A percentile compares a stretch with the other conserved stretches of the same genome.
phyloP scores from a whole-genome alignment of 30 jellyfish, hydroid and myxozoan species.

The Turritopsis dohrnii region DNA sequence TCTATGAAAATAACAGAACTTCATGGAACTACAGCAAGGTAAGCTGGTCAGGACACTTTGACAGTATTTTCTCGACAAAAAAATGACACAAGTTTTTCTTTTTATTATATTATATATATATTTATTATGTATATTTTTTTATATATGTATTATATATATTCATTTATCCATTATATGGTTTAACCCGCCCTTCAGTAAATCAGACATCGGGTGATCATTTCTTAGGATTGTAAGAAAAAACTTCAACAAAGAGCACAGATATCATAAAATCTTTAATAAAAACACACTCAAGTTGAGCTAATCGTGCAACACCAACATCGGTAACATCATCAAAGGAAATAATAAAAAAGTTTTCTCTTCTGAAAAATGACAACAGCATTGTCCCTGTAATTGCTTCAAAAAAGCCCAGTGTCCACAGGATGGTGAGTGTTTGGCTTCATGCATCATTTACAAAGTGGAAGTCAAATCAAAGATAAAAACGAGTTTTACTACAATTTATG shows the following conservation, averaged over 20 bases:
- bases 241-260: constrained; percentile 2
- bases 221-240: constrained; percentile 4
- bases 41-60: too few relatives aligned
- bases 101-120: too few relatives aligned
- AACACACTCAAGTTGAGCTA: constrained; percentile 9
- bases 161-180: background rate
- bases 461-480: background rate
- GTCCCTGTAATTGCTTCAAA: background rate
- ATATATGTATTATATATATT: too few relatives aligned
- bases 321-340: background rate
- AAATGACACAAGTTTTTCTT: too few relatives aligned
- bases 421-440: constrained; percentile 7
- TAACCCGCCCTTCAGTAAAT: constrained; percentile 5
- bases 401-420: constrained; percentile 8
- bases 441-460: constrained; percentile 12
- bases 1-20: constrained; percentile 66
- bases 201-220: constrained; percentile 10
- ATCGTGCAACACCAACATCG: background rate
- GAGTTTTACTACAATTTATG: constrained; percentile 7
- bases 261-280: too few relatives aligned
- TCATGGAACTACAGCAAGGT: constrained; percentile 89
- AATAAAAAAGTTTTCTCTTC: constrained; percentile 2
- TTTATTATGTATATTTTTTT: background rate
- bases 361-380: constrained; percentile 1
- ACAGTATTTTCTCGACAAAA: too few relatives aligned